Base-by-base conservation (phyloP, 2,888 invertebrate genomes). In the Drosophila buzzatii region DNA sequence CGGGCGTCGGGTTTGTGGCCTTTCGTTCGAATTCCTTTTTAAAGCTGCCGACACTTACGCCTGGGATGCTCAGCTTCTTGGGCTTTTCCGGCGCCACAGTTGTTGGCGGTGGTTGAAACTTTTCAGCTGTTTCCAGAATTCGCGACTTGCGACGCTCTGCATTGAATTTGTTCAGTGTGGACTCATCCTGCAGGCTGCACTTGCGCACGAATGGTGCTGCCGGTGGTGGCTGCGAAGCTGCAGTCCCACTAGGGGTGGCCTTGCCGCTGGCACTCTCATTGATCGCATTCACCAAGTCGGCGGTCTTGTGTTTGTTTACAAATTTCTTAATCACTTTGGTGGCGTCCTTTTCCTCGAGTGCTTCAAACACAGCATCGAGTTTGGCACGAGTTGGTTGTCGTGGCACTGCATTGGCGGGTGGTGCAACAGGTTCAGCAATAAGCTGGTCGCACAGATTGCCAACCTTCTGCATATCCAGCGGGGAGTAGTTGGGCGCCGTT, bases 21-120 rank as follows among this genome's bases (percentile, higher is more conserved):
- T 96, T 96, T 61, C 96, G 94, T 92, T 98, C 97, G 90, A 97
- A 98, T 85, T 97, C 97, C 85, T 96, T 96, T 84, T 97, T 97
- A 82, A 96, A 97, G 90, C 96, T 97, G 60, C 96, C 97, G 1
- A 98, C 97, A 91, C 96, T 97, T 18, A 97, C 97, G 39, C 95
- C 95, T 37, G 97, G 96, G 90, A 97, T 96, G 77, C 96, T 95
- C 58, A 97, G 94, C 92, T 97, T 97, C 93, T 97, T 97, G 41
- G 96, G 96, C 91, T 97, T 97, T 56, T 94, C 94, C 0, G 73
- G 61, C 2, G 56, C 61, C 2, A 18, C 56, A 18, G 68, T 18
- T 2, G 65, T 33, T 9, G 64, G 85, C 73, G 94, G 92, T 73
- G 94, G 95, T 88, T 95, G 95, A 90, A 96, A 96, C 90, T 95